phyloP scores from a whole-genome alignment of 1,140 invertebrate species.

The Dreissena rostriformis region DNA sequence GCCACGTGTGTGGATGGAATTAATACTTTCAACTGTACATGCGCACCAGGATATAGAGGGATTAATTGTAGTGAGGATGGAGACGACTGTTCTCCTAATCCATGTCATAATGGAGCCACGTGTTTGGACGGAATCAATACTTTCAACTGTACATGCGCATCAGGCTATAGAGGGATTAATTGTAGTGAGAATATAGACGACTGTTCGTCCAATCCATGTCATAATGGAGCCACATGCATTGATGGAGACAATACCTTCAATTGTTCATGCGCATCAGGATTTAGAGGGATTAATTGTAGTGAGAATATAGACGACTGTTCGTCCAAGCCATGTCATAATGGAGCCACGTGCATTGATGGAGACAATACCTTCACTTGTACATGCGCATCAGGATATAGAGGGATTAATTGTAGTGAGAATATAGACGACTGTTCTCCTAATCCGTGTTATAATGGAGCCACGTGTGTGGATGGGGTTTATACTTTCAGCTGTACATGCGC shows the following conservation, averaged over 20 bases:
- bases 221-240: constrained; percentile 67
- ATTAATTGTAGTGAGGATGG: too few species aligned
- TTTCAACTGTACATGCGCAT: constrained; percentile 3
- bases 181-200: constrained; percentile 69
- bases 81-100: too few species aligned
- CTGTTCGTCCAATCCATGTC: constrained; percentile 61
- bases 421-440: too few species aligned
- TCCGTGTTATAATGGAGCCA: too few species aligned
- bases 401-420: constrained; percentile 39
- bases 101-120: too few species aligned
- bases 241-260: constrained; percentile 58
- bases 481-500: too few species aligned
- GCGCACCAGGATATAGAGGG: too few species aligned
- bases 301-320: constrained; percentile 91
- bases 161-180: neutral
- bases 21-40: too few species aligned
- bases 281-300: constrained; percentile 88
- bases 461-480: too few species aligned
- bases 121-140: neutral
- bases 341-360: constrained; percentile 84
- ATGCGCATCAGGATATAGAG: constrained; percentile 52
- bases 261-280: constrained; percentile 72
- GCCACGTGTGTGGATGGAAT: too few species aligned
- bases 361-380: constrained; percentile 16
- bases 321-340: constrained; percentile 83